Evolutionary conservation across 37 sponge, comb jelly and placozoan species (phyloP).

Genomic region (Oopsacas minuta): DNA sequence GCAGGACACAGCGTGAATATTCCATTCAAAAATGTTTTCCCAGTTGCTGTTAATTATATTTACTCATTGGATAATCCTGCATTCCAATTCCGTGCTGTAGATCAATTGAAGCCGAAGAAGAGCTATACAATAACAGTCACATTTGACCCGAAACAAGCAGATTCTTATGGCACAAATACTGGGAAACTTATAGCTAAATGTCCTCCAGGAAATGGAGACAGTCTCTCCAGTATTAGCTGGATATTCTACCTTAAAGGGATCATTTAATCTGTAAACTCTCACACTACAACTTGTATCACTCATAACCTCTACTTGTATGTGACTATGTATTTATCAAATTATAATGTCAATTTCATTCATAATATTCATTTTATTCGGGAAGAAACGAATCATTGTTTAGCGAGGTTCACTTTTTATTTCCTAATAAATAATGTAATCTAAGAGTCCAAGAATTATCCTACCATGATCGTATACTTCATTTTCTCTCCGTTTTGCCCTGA

Average conservation of each 20-base stretch:
- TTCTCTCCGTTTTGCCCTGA: no score
- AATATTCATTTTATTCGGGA: no score
- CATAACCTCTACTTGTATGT: neutral
- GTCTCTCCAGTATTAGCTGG: slow-evolving; percentile 47
- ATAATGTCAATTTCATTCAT: slow-evolving; percentile 10
- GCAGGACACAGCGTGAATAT: slow-evolving; percentile 66
- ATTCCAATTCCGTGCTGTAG: slow-evolving; percentile 62
- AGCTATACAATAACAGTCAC: slow-evolving; percentile 60
- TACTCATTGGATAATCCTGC: slow-evolving; percentile 75
- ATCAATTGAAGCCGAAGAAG: slow-evolving; percentile 69
- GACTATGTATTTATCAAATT: neutral
- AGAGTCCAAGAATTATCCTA: no score
- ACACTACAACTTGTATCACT: neutral
- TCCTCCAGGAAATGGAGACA: slow-evolving; percentile 24
- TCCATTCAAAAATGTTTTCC: slow-evolving; percentile 87
- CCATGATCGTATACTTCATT: no score
- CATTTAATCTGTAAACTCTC: neutral
- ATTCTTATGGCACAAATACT: slow-evolving; percentile 38
- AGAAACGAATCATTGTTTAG: no score
- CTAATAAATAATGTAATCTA: no score
- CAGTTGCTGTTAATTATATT: slow-evolving; percentile 48
- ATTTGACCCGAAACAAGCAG: slow-evolving; percentile 61
- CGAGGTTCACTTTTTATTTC: no score
- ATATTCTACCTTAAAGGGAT: slow-evolving; percentile 81
- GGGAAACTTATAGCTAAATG: slow-evolving; percentile 69